Evolutionary conservation across 2,797 vertebrate genomes (phyloP).

Genomic region (Diceros bicornis): DNA sequence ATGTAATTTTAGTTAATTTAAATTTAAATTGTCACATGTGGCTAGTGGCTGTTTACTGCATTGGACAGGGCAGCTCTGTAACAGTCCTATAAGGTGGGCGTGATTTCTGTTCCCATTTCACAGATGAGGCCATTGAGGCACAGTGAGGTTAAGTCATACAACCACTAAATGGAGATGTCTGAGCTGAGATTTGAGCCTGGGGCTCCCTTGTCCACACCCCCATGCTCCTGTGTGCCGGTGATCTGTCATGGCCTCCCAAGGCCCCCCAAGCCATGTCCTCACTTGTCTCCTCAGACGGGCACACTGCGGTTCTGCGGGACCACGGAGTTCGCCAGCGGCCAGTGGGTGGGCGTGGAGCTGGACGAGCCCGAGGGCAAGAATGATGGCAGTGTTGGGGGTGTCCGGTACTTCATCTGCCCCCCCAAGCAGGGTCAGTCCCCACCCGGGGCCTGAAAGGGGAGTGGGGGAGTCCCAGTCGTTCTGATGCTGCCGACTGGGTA

Average conservation of each 20-base stretch:
- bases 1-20: neutral
- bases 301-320: conserved; percentile 96
- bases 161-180: neutral
- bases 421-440: conserved; percentile 93
- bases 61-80: neutral
- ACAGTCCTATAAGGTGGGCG: neutral
- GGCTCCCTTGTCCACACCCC: neutral
- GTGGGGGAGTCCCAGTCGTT: neutral
- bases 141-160: neutral
- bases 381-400: conserved; percentile 96
- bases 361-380: conserved; percentile 97
- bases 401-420: conserved; percentile 97
- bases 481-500: neutral
- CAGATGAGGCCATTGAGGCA: neutral
- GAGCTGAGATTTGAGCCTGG: conserved; percentile 40
- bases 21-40: neutral
- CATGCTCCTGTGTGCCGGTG: neutral
- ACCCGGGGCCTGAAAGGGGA: neutral
- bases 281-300: conserved; percentile 89
- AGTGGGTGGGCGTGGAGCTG: conserved; percentile 97
- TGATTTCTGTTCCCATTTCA: neutral
- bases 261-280: neutral
- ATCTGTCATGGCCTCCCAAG: neutral
- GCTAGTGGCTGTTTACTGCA: neutral
- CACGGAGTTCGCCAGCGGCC: conserved; percentile 96